Evolutionary conservation across 2,113 vertebrate genomes (phyloP), one percentile per base, ranked within the genome.

Genomic region (Macrotis lagotis): DNA sequence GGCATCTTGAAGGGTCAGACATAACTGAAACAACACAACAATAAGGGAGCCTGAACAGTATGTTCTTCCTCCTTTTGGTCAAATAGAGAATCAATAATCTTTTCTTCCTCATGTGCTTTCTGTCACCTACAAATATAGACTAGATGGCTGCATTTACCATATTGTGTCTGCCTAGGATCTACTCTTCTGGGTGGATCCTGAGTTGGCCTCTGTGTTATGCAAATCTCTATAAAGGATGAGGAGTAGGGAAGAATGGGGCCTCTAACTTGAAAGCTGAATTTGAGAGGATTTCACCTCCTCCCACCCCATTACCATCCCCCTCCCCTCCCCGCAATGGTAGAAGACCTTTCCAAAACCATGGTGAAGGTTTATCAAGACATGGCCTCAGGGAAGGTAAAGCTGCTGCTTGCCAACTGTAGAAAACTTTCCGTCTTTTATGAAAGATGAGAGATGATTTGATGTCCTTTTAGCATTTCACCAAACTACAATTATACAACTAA

Each of bases 201-300:
- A 44, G 53, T 51, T 96, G 89, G 59, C 93, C 90, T 96, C 9
- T 91, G 28, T 95, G 91, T 44, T 91, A 95, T 93, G 90, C 94
- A 95, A 93, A 37, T 53, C 92, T 96, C 66, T 44, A 0, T 25
- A 53, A 95, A 89, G 51, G 91, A 26, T 66, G 53, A 25, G 26
- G 25, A 92, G 26, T 28, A 8, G 26, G 66, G n/a, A 47, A 12
- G 1, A 19, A 7, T 44, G 19, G 66, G 19, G n/a, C 66, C 16
- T 24, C 6, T 66, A 91, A 28, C 6, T 52, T 0, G 9, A 37
- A 25, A 28, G 3, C 26, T 24, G 24, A 51, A 5, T 1, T 25
- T 5, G 31, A 25, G 31, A 25, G 16, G 11, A 37, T 2, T 0
- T 22, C 47, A 1, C 51, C 26, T 90, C 88, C 22, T 37, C 44